Conservation (phyloP, 2,113 vertebrate genomes). For the Pungitius pungitius region DNA sequence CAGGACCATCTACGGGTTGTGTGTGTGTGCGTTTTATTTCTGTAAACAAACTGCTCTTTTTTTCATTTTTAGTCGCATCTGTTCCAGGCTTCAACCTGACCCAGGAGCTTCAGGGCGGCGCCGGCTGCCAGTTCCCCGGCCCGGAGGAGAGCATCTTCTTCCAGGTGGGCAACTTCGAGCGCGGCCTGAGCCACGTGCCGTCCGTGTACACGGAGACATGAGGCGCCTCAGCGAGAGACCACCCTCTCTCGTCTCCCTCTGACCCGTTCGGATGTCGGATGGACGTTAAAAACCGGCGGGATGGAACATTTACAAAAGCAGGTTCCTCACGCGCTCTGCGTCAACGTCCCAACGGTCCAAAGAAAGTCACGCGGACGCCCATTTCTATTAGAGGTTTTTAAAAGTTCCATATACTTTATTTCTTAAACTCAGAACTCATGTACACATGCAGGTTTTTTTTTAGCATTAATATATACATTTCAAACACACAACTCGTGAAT, state of each 20-base stretch:
- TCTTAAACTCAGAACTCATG: conserved; percentile 6
- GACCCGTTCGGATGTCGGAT: too few relatives aligned
- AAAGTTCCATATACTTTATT: neutral
- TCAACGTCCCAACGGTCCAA: neutral
- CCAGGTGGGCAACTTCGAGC: conserved; percentile 91
- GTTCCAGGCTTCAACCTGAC: conserved; percentile 87
- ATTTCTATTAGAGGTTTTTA: neutral
- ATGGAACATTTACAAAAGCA: neutral
- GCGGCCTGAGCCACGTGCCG: conserved; percentile 92
- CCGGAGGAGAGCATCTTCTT: conserved; percentile 92
- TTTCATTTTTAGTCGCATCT: conserved; percentile 29
- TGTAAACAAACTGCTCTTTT: neutral
- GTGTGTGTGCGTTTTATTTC: neutral
- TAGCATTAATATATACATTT: conserved; percentile 6
- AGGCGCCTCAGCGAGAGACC: conserved; percentile 6
- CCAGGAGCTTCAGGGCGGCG: conserved; percentile 82
- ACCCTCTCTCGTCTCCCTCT: too few relatives aligned
- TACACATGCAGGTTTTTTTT: conserved; percentile 3
- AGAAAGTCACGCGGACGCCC: neutral
- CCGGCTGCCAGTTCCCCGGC: conserved; percentile 83
- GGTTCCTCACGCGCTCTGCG: neutral
- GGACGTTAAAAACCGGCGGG: too few relatives aligned
- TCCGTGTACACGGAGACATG: conserved; percentile 95
- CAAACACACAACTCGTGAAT: conserved; percentile 3
- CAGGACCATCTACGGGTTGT: neutral